These are phyloP conservation scores for Tinamus guttatus DNA, from an alignment of 2,113 vertebrate species.

Conservation along the genomic window DNA sequence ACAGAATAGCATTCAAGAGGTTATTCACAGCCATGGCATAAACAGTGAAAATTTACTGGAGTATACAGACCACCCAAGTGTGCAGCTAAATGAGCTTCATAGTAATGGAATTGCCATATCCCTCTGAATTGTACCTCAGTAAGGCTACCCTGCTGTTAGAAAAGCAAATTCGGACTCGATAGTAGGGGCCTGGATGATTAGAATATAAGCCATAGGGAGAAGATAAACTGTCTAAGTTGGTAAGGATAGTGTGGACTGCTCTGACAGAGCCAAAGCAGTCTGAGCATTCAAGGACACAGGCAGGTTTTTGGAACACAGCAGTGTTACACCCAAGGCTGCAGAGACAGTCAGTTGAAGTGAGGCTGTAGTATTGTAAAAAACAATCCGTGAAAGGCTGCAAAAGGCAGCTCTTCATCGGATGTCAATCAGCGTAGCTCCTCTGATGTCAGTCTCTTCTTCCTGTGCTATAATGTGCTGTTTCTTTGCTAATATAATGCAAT, in stretches of 20 bases:
- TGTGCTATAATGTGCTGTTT: not conserved
- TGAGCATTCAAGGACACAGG: slow-evolving; percentile 6
- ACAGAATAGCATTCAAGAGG: slow-evolving; percentile 1
- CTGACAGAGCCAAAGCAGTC: not conserved
- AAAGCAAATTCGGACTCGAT: slow-evolving; percentile 38
- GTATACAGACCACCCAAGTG: slow-evolving; percentile 48
- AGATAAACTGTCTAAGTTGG: slow-evolving; percentile 36
- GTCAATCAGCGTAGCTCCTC: not conserved
- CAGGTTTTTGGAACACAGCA: not conserved
- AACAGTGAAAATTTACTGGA: slow-evolving; percentile 55
- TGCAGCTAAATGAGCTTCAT: slow-evolving; percentile 51
- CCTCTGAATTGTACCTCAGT: not conserved
- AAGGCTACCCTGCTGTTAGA: slow-evolving; percentile 27
- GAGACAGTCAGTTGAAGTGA: not conserved
- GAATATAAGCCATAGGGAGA: not conserved
- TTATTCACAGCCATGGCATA: slow-evolving; percentile 38
- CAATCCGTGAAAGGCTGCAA: not conserved
- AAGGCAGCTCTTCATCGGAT: not conserved
- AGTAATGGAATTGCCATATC: slow-evolving; percentile 46
- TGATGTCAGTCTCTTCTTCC: not conserved
- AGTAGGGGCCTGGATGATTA: slow-evolving; percentile 13
- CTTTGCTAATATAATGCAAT: not conserved
- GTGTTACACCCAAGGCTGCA: not conserved
- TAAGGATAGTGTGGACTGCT: not conserved
- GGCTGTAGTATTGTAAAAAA: not conserved